Evolutionary conservation across 2,113 vertebrate genomes (phyloP).

Genomic region (Salvelinus namaycush): DNA sequence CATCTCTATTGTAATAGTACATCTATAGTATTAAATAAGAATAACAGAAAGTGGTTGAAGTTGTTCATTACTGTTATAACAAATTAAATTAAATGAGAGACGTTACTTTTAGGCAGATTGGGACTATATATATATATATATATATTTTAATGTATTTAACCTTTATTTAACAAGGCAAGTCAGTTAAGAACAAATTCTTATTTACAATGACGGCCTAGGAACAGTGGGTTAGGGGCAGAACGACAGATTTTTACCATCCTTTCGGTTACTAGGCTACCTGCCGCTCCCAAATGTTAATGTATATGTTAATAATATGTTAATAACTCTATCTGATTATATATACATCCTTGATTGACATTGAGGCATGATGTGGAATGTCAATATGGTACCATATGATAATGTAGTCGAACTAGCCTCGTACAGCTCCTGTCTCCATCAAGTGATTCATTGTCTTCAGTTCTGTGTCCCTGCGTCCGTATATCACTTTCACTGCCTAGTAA

Average conservation of each 20-base stretch:
- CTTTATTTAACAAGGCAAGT: too few relatives aligned
- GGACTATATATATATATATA: background rate
- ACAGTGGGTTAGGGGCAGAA: too few relatives aligned
- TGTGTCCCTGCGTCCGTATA: background rate
- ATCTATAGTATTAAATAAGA: background rate
- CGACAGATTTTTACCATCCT: too few relatives aligned
- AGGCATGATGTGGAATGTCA: conserved; percentile 48
- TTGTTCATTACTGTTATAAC: conserved; percentile 56
- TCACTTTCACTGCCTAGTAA: conserved; percentile 22
- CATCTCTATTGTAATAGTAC: background rate
- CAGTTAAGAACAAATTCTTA: too few relatives aligned
- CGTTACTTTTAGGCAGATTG: conserved; percentile 15
- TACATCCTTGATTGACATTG: conserved; percentile 50
- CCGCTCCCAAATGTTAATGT: too few relatives aligned
- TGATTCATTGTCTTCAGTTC: background rate
- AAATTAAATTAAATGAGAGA: conserved; percentile 39
- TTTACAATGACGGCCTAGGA: too few relatives aligned
- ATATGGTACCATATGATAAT: conserved; percentile 71
- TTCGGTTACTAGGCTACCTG: too few relatives aligned
- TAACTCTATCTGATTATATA: conserved; percentile 54
- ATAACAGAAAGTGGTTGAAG: conserved; percentile 9
- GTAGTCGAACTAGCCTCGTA: conserved; percentile 37
- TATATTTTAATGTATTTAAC: too few relatives aligned
- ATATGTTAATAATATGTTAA: conserved; percentile 6
- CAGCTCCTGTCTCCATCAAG: conserved; percentile 22